Evolutionary conservation across 2,888 invertebrate genomes (phyloP).

Genomic region (Netelia fuscicornis): DNA sequence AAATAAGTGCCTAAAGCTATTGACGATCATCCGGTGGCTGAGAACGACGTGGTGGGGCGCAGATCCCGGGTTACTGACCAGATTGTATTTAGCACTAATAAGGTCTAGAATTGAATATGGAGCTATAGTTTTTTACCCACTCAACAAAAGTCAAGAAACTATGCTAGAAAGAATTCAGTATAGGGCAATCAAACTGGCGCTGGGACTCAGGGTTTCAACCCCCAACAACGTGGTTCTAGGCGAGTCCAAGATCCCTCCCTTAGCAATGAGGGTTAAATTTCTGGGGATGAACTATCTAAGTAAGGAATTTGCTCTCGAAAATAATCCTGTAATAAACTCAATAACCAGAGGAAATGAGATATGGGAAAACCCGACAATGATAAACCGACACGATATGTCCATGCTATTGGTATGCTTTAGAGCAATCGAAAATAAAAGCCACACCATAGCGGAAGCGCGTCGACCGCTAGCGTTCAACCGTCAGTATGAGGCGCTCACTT

Average conservation of each 20-base stretch:
- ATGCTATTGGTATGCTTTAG: background rate
- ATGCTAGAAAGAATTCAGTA: slow-evolving; percentile 65
- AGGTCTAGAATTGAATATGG: slow-evolving; percentile 66
- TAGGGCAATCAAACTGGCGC: slow-evolving; percentile 32
- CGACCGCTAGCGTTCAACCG: background rate
- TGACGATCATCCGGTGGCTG: slow-evolving; percentile 48
- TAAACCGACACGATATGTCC: slow-evolving; percentile 20
- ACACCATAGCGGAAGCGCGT: slow-evolving; percentile 14
- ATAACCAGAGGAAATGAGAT: background rate
- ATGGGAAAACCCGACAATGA: slow-evolving; percentile 10
- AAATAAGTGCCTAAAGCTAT: slow-evolving; percentile 47
- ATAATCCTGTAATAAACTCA: background rate
- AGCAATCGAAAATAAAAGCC: slow-evolving; percentile 1
- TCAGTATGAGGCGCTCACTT: background rate
- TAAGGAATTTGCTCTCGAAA: slow-evolving; percentile 6
- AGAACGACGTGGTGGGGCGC: slow-evolving; percentile 66
- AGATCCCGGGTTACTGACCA: slow-evolving; percentile 49
- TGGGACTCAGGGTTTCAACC: slow-evolving; percentile 46
- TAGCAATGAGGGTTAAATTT: slow-evolving; percentile 26
- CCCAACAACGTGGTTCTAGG: slow-evolving; percentile 36
- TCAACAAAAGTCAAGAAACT: background rate
- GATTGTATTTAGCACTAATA: slow-evolving; percentile 57
- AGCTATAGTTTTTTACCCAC: slow-evolving; percentile 54
- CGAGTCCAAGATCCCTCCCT: slow-evolving; percentile 44
- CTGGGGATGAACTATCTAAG: slow-evolving; percentile 6